Percentiles rank a stretch among this genome's conserved stretches.
These are phyloP conservation scores for Dryococelus australis DNA, from an alignment of 2,888 invertebrate genomes.

Conservation along the genomic window DNA sequence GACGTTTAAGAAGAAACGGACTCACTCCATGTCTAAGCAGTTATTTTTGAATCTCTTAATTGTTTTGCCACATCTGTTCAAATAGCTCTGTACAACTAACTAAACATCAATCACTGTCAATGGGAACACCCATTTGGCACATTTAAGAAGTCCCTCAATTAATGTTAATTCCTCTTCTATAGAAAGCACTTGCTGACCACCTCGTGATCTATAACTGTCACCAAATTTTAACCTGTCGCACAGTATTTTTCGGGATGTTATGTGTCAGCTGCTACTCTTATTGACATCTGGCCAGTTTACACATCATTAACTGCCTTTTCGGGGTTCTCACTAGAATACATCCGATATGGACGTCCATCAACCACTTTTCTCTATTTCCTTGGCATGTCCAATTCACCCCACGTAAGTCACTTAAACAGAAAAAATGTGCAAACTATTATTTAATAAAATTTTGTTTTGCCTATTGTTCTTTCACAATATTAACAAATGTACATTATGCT, in stretches of 20 bases:
- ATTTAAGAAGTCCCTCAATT: neutral
- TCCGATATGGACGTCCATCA: neutral
- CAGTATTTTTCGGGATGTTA: neutral
- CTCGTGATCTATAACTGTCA: neutral
- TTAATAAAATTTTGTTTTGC: neutral
- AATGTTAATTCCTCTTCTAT: constrained; percentile 11
- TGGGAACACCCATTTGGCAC: constrained; percentile 5
- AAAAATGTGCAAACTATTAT: neutral
- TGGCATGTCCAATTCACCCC: neutral
- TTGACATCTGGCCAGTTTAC: neutral
- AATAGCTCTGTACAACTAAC: constrained; percentile 6
- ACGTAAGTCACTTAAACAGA: neutral
- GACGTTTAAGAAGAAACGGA: neutral
- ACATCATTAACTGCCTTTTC: neutral
- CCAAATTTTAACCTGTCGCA: neutral
- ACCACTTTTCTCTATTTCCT: neutral
- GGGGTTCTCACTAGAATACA: neutral
- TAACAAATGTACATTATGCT: too few species aligned
- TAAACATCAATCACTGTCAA: neutral
- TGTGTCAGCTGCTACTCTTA: constrained; percentile 19
- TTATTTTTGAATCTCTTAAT: constrained; percentile 4
- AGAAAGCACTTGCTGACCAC: neutral
- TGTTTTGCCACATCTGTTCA: neutral
- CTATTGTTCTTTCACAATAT: too few species aligned
- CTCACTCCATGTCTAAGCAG: neutral